Percentiles rank a stretch among this genome's conserved stretches.
Evolutionary conservation across 2,113 vertebrate genomes (phyloP).

Genomic region (Galbula dea): DNA sequence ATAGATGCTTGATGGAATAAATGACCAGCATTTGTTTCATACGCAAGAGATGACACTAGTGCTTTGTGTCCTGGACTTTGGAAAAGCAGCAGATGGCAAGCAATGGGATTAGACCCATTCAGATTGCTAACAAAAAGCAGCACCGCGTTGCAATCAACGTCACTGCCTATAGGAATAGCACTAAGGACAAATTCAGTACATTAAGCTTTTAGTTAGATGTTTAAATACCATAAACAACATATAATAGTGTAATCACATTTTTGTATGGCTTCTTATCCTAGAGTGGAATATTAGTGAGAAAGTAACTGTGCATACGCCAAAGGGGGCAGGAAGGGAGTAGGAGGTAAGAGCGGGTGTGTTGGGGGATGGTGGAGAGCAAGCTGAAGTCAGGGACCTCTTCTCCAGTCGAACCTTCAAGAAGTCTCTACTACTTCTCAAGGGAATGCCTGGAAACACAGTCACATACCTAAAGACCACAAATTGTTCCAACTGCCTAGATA

Average conservation of each 20-base stretch:
- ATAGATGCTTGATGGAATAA: not conserved
- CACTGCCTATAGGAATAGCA: not conserved
- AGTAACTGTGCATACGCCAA: not conserved
- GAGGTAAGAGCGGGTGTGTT: not conserved
- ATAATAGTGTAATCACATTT: not conserved
- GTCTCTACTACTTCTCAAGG: not conserved
- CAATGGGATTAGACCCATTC: not conserved
- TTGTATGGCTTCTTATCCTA: not conserved
- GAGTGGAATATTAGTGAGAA: not conserved
- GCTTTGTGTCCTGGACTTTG: not conserved
- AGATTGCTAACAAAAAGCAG: not conserved
- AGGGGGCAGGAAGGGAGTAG: fast-evolving
- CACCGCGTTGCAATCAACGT: not conserved
- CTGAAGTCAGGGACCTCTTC: not conserved
- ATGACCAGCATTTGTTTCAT: not conserved
- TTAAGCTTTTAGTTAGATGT: not conserved
- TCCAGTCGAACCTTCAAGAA: fast-evolving
- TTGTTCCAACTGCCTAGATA: not conserved
- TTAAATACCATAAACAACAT: not conserved
- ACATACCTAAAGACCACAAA: not conserved
- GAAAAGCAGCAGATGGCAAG: not conserved
- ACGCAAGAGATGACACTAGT: not conserved
- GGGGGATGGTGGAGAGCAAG: not conserved
- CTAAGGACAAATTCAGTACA: not conserved
- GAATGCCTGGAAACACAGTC: not conserved